Conservation (phyloP, 2,888 invertebrate species). For the Julus scanicus region DNA sequence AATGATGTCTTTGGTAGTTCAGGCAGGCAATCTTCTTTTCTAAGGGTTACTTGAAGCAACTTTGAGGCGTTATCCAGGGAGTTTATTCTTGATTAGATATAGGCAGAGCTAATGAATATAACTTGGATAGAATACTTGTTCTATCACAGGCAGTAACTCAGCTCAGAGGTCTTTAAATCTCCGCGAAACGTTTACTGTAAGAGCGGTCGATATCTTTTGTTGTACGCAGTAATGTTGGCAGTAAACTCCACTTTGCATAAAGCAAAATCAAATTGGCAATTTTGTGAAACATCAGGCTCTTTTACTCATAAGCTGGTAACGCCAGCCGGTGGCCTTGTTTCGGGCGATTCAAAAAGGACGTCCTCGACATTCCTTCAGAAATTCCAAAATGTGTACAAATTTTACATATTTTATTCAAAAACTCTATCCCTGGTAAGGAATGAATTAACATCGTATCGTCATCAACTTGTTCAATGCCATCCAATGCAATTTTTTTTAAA, state of each 20-base stretch:
- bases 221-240: neutral
- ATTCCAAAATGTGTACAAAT: no score
- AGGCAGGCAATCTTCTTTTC: neutral
- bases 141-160: neutral
- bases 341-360: no score
- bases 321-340: no score
- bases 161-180: neutral
- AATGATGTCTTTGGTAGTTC: neutral
- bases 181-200: no score
- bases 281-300: no score
- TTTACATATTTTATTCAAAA: no score
- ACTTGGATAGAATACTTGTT: neutral
- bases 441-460: no score
- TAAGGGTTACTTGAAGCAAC: neutral
- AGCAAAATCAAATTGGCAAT: neutral
- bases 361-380: no score
- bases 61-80: neutral
- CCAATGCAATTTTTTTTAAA: no score
- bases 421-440: no score
- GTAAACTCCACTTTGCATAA: neutral
- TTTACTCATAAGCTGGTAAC: no score
- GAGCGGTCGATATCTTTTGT: neutral
- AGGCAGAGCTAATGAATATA: neutral
- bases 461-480: no score
- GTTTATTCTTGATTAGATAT: neutral